Evolutionary conservation across 1,140 invertebrate species (phyloP), one percentile per base, ranked within the genome.

Genomic region (Lordiphosa stackelbergi): DNA sequence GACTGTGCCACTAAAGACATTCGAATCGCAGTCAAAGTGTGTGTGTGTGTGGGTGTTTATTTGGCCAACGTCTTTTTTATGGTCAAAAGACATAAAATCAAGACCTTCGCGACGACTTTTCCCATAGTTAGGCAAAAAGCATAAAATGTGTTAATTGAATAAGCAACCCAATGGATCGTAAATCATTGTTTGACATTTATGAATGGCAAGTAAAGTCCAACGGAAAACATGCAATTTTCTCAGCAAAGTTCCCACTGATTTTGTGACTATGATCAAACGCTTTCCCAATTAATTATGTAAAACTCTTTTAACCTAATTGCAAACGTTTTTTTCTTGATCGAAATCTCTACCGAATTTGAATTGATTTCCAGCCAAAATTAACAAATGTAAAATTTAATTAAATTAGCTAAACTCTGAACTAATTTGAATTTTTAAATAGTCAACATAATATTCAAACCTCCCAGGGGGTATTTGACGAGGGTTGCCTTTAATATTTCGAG

Each of bases 61-160:
- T 38, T 51, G 11, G 47, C 40, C 45, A 61, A 46, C 58, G 46
- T 51, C 41, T 36, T 31, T 57, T 68, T 81, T 81, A 81, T 74
- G 74, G 74, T 53, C 45, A 81, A 63, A 81, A 79, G 62, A 52
- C 66, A 79, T 79, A 71, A 79, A 79, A 68, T 81, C 64, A 66
- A 81, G 63, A 66, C 72, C 66, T 73, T 78, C 73, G 59, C 53
- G 45, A 42, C 68, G 63, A 51, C 59, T 59, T 47, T 56, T n/a
- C 9, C 75, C 63, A 58, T 63, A 79, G 64, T 74, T 61, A 69
- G 74, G n/a, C 57, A 74, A 79, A 79, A 63, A 61, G 16, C 71
- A 75, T 79, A 79, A 81, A 70, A 81, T 71, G 74, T 66, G 74
- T 66, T 79, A 81, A 79, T 79, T 79, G 74, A 79, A 75, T 79